Evolutionary conservation across 23 tunicate species (phyloP).

Genomic region (Styela clava): DNA sequence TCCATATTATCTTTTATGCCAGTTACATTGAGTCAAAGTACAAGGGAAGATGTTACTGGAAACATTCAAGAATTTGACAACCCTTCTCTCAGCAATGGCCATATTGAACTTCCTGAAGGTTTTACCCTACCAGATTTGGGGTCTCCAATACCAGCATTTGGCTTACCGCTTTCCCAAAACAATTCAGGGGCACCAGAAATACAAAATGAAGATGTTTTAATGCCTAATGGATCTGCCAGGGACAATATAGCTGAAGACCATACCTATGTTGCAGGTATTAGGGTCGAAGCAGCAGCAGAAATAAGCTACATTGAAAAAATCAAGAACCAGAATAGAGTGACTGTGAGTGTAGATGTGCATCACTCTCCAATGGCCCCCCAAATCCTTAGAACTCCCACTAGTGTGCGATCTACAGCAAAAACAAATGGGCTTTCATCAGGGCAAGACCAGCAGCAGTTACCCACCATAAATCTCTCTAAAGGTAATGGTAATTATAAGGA

Average conservation of each 20-base stretch:
- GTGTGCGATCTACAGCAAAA: background rate
- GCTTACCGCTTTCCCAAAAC: no score
- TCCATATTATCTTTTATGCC: background rate
- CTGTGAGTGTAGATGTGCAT: background rate
- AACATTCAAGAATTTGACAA: background rate
- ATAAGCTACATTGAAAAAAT: background rate
- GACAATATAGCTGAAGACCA: no score
- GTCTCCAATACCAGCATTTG: no score
- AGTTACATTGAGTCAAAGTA: slow-evolving; percentile 8
- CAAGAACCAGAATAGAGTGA: background rate
- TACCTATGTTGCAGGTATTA: no score
- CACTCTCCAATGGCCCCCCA: background rate
- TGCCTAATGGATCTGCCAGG: no score
- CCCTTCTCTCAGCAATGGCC: background rate
- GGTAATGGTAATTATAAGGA: no score
- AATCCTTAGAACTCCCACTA: no score
- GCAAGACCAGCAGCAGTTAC: background rate
- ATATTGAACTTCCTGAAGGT: background rate
- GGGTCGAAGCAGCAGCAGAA: no score
- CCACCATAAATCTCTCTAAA: background rate
- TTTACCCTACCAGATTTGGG: no score
- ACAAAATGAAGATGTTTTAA: no score
- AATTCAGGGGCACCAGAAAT: no score
- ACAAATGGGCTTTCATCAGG: background rate
- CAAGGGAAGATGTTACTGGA: background rate